Conservation (phyloP, 2,888 invertebrate genomes). For the Furcula furcula region DNA sequence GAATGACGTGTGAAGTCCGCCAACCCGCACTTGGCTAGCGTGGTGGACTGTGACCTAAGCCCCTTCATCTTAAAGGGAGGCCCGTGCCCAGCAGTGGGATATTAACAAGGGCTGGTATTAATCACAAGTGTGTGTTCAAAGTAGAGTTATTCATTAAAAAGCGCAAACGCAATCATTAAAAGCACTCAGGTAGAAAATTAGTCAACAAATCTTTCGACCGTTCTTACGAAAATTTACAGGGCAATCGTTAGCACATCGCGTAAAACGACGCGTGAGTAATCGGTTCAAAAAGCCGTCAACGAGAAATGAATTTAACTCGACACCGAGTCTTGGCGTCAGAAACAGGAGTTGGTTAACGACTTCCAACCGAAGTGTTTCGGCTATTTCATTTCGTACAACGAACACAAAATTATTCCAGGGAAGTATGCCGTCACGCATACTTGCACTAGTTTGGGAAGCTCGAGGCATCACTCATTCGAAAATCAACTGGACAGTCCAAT, state of each 20-base stretch:
- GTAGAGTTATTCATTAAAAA: not conserved
- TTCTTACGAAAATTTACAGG: slow-evolving; percentile 9
- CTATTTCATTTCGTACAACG: slow-evolving; percentile 54
- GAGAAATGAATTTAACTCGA: slow-evolving; percentile 40
- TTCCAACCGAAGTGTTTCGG: slow-evolving; percentile 45
- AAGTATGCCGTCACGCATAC: slow-evolving; percentile 53
- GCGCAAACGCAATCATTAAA: not conserved
- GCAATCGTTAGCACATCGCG: slow-evolving; percentile 20
- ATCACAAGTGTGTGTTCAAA: too few species aligned
- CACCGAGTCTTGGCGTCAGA: slow-evolving; percentile 41
- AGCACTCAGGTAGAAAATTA: slow-evolving; percentile 1
- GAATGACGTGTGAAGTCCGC: too few species aligned
- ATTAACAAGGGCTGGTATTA: too few species aligned
- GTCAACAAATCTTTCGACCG: slow-evolving; percentile 3
- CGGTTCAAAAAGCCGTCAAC: slow-evolving; percentile 37
- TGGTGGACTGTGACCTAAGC: too few species aligned
- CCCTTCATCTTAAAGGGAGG: too few species aligned
- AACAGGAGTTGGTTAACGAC: slow-evolving; percentile 52
- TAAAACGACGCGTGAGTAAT: slow-evolving; percentile 40
- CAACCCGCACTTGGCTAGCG: too few species aligned
- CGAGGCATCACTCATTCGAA: slow-evolving; percentile 48
- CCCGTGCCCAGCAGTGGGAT: too few species aligned
- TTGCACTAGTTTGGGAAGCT: slow-evolving; percentile 51
- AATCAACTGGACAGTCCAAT: slow-evolving; percentile 46
- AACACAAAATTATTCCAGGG: slow-evolving; percentile 59